Base-by-base conservation (phyloP, 2,797 vertebrate species). In the Helostoma temminkii region DNA sequence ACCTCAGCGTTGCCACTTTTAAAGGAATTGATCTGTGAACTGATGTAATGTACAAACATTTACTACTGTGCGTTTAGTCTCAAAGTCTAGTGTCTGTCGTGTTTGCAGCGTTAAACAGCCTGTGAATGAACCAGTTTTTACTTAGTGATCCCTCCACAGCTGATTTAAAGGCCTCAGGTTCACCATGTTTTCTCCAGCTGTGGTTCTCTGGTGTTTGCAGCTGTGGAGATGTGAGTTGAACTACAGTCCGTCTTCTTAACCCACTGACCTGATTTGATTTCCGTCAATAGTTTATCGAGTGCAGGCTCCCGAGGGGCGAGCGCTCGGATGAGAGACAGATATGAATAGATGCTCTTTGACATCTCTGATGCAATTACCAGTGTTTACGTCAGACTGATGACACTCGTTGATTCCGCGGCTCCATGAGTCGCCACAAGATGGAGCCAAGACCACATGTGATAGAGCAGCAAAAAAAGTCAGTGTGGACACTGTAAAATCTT, bases 351-450 rank as follows among this genome's bases (percentile, higher is more conserved):
- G 74, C 60, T 59, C 60, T 74, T 65, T 60, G 76, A 80, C 81
- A 55, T 65, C 49, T 19, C 22, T 5, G 5, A 84, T 85, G 87
- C 48, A 62, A 82, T 89, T 83, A 85, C 30, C 7, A 30, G 63
- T 15, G 2, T 74, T 84, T 60, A 53, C 72, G 60, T 58, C 24
- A 22, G 50, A 14, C 18, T 77, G 52, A 84, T 63, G 71, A 61
- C n/a, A n/a, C n/a, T n/a, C n/a, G n/a, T n/a, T n/a, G 78, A 73
- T 76, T 49, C 54, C 9, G 28, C 45, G 15, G 34, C 16, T 57
- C 25, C 0, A 3, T 0, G 22, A 49, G 4, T 16, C 1, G 12
- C 86, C 91, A 87, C 85, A 25, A 87, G 91, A 71, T 85, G 89
- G 90, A 67, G 81, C 78, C 68, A 83, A 15, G 12, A 67, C 39